Base-by-base conservation (phyloP, 2,888 invertebrate genomes). In the Copidosoma aretas region DNA sequence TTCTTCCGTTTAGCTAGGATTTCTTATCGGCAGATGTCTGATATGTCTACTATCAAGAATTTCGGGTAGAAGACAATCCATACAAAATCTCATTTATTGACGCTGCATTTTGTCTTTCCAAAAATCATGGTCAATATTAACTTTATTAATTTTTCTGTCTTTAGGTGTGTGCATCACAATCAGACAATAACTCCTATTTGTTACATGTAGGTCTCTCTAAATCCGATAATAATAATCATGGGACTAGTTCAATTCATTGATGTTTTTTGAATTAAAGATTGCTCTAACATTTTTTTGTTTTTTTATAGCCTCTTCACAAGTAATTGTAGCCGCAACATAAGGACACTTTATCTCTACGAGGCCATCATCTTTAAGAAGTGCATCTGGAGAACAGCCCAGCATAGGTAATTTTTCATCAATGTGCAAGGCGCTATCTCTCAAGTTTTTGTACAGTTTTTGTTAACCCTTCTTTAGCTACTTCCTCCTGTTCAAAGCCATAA, bases 121-220 rank as follows among this genome's bases (percentile, higher is more conserved):
- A 67, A 78, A 78, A 1, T 64, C n/a, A 24, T 75, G 65, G 46
- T 77, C 73, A 61, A 57, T 68, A 15, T 58, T 10, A 19, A 76
- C 72, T 4, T 24, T 66, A 10, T 75, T 39, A 14, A 43, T 12
- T 62, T 75, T 71, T 8, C 73, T 43, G 41, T 69, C 67, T 10
- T 63, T 39, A 0, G 32, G 68, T 59, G 75, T 76, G 73, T 74
- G 75, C 22, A 77, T 14, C 14, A 64, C 72, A 65, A 77, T 75
- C 4, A 74, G 43, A n/a, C 75, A 73, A 19, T 73, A 73, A 1
- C 46, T 15, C 46, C 71, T 52, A 12, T 49, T 24, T 1, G 75
- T 75, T 4, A 75, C 70, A 63, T 75, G 73, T 10, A 76, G 58
- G 46, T 75, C 73, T 0, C 75, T 75, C 69, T 75, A 74, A 1